Base-by-base conservation (phyloP, 2,113 vertebrate species). In the Motacilla tschutschensis region DNA sequence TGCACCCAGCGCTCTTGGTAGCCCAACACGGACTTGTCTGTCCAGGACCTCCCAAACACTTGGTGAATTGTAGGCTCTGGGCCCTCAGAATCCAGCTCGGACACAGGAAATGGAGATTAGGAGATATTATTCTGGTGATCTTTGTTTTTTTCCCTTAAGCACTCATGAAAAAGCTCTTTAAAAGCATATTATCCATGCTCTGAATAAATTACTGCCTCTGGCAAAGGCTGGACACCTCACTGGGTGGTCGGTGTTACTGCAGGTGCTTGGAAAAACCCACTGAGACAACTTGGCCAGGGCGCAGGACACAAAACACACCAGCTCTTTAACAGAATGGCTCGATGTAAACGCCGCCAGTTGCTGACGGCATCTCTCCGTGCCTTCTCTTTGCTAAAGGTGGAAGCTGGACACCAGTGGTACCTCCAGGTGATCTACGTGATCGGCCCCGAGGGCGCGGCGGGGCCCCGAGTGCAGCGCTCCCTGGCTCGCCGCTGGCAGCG, bases 381-480 rank as follows among this genome's bases (percentile, higher is more conserved):
- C n/a, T 80, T 79, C 48, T n/a, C 85, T 50, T 54, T 40, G 41
- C 35, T n/a, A 18, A 89, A 99, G 99, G 99, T 99, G 96, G 99
- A 99, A 94, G 98, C 99, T 5, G 99, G 99, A 3, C 99, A 99
- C 86, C 99, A 99, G 96, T 99, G 99, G 99, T 99, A 99, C 85
- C 98, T 99, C 16, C 99, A 99, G 55, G 99, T 99, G 48, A 99
- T 99, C 93, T 99, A 99, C 1, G 94, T 99, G 16, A 99, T 99
- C 12, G 96, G 98, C 9, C 99, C 99, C 0, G 98, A 99, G 87
- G 97, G 97, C 8, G 88, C 95, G 46, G 96, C 98, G 0, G 96
- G 98, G 41, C 98, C 98, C 9, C 97, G 99, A 17, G 96, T 99
- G 6, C 98, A 98, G 88, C 98, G 99, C 21, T 99, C 99, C 1